Conservation (phyloP, 2,113 vertebrate species). For the Mustela lutreola region DNA sequence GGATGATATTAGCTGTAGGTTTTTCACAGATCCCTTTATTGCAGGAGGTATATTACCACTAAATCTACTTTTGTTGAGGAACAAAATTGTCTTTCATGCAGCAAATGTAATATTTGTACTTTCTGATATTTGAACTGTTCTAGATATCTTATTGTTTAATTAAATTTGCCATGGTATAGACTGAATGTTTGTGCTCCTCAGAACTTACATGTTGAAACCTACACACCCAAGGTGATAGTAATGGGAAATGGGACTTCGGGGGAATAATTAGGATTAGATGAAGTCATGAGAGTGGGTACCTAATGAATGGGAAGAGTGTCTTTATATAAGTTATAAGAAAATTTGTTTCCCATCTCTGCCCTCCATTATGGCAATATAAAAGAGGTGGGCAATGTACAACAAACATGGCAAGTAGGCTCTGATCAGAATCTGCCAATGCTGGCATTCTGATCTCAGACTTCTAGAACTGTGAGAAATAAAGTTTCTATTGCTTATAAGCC, state of each 20-base stretch:
- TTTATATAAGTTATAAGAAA: not conserved
- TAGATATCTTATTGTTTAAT: not conserved
- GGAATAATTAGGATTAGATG: not conserved
- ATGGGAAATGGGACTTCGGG: not conserved
- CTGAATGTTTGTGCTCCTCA: not conserved
- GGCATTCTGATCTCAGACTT: not conserved
- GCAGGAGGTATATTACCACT: not conserved
- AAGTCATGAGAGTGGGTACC: no score
- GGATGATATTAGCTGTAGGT: not conserved
- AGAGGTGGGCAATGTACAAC: not conserved
- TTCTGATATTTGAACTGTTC: not conserved
- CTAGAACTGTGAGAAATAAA: not conserved
- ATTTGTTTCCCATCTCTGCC: not conserved
- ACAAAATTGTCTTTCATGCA: not conserved
- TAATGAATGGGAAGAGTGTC: not conserved
- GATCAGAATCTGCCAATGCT: no score
- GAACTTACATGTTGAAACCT: not conserved
- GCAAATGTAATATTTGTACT: not conserved
- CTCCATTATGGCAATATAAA: fast-evolving
- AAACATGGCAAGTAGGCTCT: not conserved
- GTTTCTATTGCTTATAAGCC: not conserved
- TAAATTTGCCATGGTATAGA: not conserved
- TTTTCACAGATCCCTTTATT: not conserved
- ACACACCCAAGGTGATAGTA: not conserved
- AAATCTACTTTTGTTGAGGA: not conserved